Base-by-base conservation (phyloP, 1,140 invertebrate genomes). In the Cryptotermes secundus region DNA sequence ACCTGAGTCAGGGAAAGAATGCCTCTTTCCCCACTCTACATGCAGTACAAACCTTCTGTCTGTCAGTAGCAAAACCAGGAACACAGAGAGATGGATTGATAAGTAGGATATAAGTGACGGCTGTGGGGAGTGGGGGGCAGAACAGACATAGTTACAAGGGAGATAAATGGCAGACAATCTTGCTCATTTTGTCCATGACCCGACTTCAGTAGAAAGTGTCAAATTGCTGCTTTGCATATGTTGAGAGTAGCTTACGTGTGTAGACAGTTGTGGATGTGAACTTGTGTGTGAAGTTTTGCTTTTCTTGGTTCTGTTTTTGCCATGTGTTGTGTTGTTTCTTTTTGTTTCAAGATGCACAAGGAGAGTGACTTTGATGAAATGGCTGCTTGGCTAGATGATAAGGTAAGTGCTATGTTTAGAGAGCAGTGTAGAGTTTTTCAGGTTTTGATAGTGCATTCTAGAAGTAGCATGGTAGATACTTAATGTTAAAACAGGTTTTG, bases 331-430 rank as follows among this genome's bases (percentile, higher is more conserved):
- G 84, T 84, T 87, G 45, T 85, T 85, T 87, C 86, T 86, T 87
- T 89, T 90, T 90, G 88, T 89, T 86, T 89, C 88, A 90, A 94
- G 94, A 95, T 92, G 92, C 94, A 93, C 87, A 94, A 94, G 90
- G 95, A 97, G 88, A 94, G 94, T 89, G 97, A 98, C 90, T 96
- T 97, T 92, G 96, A 96, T 92, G 97, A 98, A 91, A 97, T 98
- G 93, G 96, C 96, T 87, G 95, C 96, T 88, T 98, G 97, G 97
- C 92, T 98, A 87, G 94, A 93, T 88, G 93, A 91, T 87, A 91
- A 91, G 88, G 92, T 93, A 90, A 92, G 91, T 91, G 16, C 4
- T 72, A n/a, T 9, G 2, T 82, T 22, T 35, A 35, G 34, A 16
- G 7, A 35, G 26, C 1, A n/a, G 10, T 38, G 34, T 34, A 38